Percentiles rank a stretch among this genome's conserved stretches.
phyloP scores from a whole-genome alignment of 1,140 invertebrate genomes.

The Nasonia longicornis region DNA sequence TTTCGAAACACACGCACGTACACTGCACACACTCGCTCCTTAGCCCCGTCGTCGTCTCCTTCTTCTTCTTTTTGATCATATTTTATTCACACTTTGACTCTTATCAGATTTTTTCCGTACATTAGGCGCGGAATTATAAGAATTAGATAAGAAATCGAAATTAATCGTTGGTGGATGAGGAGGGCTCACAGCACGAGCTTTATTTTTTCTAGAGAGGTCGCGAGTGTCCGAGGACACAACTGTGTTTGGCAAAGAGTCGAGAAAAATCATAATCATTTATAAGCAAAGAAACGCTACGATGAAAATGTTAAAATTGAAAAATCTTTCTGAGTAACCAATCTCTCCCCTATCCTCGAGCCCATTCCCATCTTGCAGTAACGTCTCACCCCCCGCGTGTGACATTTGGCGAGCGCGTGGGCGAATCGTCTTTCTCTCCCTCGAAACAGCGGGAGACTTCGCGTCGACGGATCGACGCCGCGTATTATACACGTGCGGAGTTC shows the following conservation, averaged over 20 bases:
- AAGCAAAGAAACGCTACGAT: not conserved
- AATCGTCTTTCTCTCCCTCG: not conserved
- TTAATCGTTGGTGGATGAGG: slow-evolving; percentile 20
- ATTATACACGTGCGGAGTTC: not conserved
- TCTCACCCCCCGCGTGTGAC: not conserved
- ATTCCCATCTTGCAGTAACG: not conserved
- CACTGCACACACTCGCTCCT: slow-evolving; percentile 3
- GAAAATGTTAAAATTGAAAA: no score
- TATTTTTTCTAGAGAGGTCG: not conserved
- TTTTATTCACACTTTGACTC: slow-evolving; percentile 46
- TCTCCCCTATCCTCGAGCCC: not conserved
- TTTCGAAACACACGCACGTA: not conserved
- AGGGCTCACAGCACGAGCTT: not conserved
- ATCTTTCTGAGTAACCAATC: not conserved
- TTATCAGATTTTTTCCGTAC: slow-evolving; percentile 37
- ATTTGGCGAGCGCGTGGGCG: slow-evolving; percentile 2
- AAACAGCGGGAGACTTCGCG: not conserved
- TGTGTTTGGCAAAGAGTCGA: no score
- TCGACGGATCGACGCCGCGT: not conserved
- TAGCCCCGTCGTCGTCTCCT: not conserved
- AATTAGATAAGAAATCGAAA: slow-evolving; percentile 41
- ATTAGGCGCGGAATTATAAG: slow-evolving; percentile 21
- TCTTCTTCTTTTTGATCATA: slow-evolving; percentile 27
- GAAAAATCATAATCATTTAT: no score
- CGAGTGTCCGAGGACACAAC: no score